Conservation (phyloP, 1,140 invertebrate genomes). For the Bombus polaris region DNA sequence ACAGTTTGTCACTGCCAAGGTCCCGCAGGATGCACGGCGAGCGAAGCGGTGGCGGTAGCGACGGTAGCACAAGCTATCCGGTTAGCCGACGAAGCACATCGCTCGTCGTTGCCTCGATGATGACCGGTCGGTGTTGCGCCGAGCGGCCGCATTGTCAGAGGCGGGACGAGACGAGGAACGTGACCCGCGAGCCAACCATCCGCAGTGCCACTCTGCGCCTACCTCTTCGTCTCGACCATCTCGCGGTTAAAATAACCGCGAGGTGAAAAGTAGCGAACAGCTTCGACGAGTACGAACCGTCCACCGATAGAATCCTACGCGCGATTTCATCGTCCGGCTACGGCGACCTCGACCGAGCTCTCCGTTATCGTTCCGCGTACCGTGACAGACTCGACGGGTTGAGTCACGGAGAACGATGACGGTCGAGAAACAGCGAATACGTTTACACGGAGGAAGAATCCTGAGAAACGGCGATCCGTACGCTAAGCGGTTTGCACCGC, state of each 20-base stretch:
- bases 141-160: constrained; percentile 36
- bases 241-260: constrained; percentile 41
- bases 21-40: background rate
- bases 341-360: background rate
- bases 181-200: constrained; percentile 57
- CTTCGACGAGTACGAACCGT: background rate
- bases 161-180: constrained; percentile 48
- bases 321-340: background rate
- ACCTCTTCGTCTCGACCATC: constrained; percentile 10
- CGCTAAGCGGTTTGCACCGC: too few species aligned
- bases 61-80: background rate
- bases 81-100: background rate
- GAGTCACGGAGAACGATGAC: too few species aligned
- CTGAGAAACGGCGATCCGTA: too few species aligned
- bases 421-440: too few species aligned
- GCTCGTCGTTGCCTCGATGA: background rate
- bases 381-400: background rate
- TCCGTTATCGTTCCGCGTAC: background rate
- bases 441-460: too few species aligned
- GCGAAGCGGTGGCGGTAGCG: background rate
- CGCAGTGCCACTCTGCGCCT: background rate
- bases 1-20: constrained; percentile 50
- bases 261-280: constrained; percentile 15
- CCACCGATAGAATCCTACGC: background rate
- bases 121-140: constrained; percentile 16